These are phyloP conservation scores for Hylaea fasciaria DNA, from an alignment of 2,888 invertebrate species.

Conservation along the genomic window DNA sequence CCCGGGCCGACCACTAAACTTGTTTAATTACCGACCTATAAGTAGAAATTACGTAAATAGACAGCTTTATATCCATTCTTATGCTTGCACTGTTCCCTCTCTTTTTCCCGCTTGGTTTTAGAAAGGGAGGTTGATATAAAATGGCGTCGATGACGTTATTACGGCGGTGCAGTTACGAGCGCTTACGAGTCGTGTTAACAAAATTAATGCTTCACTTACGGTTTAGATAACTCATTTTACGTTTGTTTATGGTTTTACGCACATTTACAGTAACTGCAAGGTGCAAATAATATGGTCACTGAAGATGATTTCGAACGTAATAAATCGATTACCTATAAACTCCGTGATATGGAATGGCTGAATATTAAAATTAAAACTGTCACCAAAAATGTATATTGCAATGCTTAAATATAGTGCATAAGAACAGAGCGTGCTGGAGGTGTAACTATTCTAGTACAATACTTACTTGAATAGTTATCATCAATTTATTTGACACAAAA, in stretches of 20 bases:
- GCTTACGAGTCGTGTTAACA: conserved; percentile 42
- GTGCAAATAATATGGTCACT: conserved; percentile 14
- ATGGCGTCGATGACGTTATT: conserved; percentile 43
- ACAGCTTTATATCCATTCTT: conserved; percentile 51
- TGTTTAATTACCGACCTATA: conserved; percentile 57
- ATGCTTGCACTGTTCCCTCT: conserved; percentile 55
- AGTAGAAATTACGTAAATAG: conserved; percentile 56
- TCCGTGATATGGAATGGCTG: too few species aligned
- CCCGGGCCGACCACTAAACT: conserved; percentile 44
- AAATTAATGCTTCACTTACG: conserved; percentile 46
- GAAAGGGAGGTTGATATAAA: conserved; percentile 48
- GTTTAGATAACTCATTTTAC: conserved; percentile 47
- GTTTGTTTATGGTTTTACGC: conserved; percentile 37
- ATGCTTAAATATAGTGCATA: too few species aligned
- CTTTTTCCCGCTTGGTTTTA: conserved; percentile 46
- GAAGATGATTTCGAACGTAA: background rate
- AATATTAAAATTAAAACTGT: too few species aligned
- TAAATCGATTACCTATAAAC: too few species aligned
- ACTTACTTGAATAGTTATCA: too few species aligned
- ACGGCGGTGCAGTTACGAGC: conserved; percentile 35
- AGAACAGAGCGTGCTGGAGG: too few species aligned
- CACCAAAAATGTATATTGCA: too few species aligned
- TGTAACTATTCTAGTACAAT: too few species aligned
- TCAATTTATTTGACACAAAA: background rate
- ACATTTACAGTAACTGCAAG: conserved; percentile 33